Percentiles rank a stretch among this genome's conserved stretches.
Conservation (phyloP, 2,797 vertebrate species). For the Gymnodraco acuticeps region DNA sequence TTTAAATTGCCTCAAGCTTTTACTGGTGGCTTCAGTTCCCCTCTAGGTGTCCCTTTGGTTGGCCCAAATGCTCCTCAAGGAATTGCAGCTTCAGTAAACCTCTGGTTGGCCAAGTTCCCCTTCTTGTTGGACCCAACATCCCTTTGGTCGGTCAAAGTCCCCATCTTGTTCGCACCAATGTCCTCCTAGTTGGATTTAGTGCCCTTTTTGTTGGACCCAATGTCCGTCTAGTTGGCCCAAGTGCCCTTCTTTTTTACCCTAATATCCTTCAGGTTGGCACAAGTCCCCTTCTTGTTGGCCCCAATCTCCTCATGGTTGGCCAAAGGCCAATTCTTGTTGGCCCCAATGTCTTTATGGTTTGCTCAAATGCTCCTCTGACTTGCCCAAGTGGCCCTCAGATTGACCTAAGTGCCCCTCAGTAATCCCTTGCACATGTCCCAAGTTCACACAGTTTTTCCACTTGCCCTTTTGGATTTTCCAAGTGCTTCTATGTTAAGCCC, state of each 20-base stretch:
- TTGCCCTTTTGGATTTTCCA: slow-evolving; percentile 12
- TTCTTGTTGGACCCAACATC: not conserved
- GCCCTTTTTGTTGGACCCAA: not conserved
- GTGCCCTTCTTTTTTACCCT: not conserved
- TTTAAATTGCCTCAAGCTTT: too few species aligned
- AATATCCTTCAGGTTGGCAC: not conserved
- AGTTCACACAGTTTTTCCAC: not conserved
- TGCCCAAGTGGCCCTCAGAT: not conserved
- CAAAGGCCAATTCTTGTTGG: not conserved
- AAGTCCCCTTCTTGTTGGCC: not conserved
- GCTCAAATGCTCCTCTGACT: not conserved
- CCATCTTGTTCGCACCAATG: too few species aligned
- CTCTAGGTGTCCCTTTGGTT: too few species aligned
- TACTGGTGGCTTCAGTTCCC: too few species aligned
- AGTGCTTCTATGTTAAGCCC: slow-evolving; percentile 3
- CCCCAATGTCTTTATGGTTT: not conserved
- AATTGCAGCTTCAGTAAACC: too few species aligned
- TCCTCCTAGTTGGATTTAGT: not conserved
- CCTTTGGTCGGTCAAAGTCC: too few species aligned
- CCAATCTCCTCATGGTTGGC: not conserved
- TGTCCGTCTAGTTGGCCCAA: not conserved
- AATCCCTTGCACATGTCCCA: slow-evolving; percentile 5
- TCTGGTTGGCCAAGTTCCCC: not conserved
- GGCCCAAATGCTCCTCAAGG: too few species aligned
- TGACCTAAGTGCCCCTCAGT: not conserved